A percentile compares a stretch with the other conserved stretches of the same genome.
Conservation (phyloP, 2,797 vertebrate species). For the Argyrosomus regius region DNA sequence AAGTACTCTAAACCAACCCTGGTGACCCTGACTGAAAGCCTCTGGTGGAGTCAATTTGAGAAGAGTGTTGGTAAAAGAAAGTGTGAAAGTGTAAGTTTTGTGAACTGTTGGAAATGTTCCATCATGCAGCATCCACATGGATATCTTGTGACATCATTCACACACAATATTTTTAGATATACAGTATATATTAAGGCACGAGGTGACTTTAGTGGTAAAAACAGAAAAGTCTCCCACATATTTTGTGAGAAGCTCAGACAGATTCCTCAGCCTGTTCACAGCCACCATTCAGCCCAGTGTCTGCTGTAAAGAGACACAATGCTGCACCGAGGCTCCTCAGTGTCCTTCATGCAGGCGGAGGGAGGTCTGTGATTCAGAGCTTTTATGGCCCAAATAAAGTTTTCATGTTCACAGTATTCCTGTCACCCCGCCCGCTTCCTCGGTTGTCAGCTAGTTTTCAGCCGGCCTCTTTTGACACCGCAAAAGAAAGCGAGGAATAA, state of each 20-base stretch:
- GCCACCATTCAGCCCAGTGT: neutral
- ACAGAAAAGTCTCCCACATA: neutral
- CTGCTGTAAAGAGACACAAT: neutral
- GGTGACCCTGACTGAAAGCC: no score
- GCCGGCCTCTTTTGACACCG: conserved; percentile 2
- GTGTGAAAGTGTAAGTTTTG: no score
- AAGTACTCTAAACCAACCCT: no score
- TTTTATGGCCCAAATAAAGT: conserved; percentile 54
- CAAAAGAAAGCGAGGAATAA: conserved; percentile 36
- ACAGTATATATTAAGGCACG: neutral
- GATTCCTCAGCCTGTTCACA: neutral
- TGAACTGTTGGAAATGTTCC: no score
- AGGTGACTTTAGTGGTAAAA: neutral
- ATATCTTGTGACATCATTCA: neutral
- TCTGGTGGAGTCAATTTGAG: no score
- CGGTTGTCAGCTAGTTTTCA: conserved; percentile 29
- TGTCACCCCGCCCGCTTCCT: conserved; percentile 21
- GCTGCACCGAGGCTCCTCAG: neutral
- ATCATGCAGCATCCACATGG: no score
- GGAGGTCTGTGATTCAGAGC: conserved; percentile 35
- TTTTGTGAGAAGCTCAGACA: conserved; percentile 1
- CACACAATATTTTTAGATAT: neutral
- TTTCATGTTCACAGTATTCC: conserved; percentile 38
- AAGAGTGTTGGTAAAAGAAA: no score
- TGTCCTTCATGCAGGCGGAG: conserved; percentile 33